Percentiles rank a stretch among this genome's conserved stretches.
phyloP scores from a whole-genome alignment of 2,797 vertebrate genomes.

The Moxostoma hubbsi region DNA sequence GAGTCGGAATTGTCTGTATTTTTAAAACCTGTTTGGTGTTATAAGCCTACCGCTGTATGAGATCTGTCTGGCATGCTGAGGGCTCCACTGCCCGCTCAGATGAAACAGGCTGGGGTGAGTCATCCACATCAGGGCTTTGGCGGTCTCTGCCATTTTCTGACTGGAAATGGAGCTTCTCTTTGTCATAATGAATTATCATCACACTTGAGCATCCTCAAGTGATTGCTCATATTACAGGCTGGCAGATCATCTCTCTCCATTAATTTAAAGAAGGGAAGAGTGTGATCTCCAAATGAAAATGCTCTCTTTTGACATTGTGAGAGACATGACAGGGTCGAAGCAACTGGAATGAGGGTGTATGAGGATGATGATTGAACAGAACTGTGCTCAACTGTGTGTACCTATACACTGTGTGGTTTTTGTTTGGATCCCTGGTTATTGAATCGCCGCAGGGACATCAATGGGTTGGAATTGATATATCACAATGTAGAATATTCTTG shows the following conservation, averaged over 20 bases:
- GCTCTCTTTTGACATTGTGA: constrained; percentile 23
- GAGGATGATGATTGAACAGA: neutral
- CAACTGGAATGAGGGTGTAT: neutral
- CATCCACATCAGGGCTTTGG: constrained; percentile 28
- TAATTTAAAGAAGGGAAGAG: neutral
- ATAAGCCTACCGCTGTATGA: neutral
- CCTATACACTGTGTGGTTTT: neutral
- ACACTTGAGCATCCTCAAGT: constrained; percentile 33
- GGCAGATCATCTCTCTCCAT: constrained; percentile 15
- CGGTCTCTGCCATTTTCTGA: constrained; percentile 27
- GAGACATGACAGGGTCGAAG: neutral
- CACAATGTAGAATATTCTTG: neutral
- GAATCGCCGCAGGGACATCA: neutral
- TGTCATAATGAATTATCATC: constrained; percentile 51
- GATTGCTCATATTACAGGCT: constrained; percentile 24
- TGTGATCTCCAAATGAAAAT: constrained; percentile 18
- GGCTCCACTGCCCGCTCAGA: constrained; percentile 37
- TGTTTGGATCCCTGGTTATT: neutral
- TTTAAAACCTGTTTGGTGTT: neutral
- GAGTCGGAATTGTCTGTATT: neutral
- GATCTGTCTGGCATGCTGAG: constrained; percentile 20
- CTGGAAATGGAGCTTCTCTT: constrained; percentile 12
- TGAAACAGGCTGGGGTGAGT: constrained; percentile 36
- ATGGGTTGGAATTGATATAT: neutral
- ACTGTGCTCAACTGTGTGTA: neutral